A percentile compares a stretch with the other conserved stretches of the same genome.
These are phyloP conservation scores for Sesamia nonagrioides DNA, from an alignment of 1,140 invertebrate species.

Conservation along the genomic window DNA sequence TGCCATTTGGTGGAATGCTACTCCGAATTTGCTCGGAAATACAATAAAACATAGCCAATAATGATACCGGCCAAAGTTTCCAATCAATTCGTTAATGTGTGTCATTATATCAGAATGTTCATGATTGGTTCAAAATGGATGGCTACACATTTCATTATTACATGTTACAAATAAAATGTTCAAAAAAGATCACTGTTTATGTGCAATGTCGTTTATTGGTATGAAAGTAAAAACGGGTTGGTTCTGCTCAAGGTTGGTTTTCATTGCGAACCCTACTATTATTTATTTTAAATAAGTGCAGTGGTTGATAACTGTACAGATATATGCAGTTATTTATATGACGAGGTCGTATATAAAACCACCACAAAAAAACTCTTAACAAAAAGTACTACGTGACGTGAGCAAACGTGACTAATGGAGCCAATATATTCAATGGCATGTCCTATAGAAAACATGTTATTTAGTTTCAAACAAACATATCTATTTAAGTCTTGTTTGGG, in stretches of 20 bases:
- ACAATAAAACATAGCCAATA: constrained; percentile 89
- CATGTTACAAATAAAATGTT: not conserved
- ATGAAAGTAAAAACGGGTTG: constrained; percentile 20
- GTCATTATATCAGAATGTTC: constrained; percentile 51
- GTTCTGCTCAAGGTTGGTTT: constrained; percentile 16
- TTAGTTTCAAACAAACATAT: not conserved
- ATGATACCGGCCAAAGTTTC: constrained; percentile 91
- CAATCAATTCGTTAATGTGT: constrained; percentile 67
- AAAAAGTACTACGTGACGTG: not conserved
- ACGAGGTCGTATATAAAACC: not conserved
- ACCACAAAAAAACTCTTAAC: no score
- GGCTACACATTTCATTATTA: not conserved
- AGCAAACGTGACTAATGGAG: not conserved
- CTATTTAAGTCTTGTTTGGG: not conserved
- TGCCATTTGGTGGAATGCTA: constrained; percentile 90
- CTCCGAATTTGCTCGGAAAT: constrained; percentile 90
- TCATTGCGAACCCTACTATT: not conserved
- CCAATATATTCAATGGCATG: not conserved
- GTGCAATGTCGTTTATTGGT: constrained; percentile 22
- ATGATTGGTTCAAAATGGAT: not conserved
- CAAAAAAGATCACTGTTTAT: not conserved
- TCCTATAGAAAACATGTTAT: not conserved
- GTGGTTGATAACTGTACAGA: not conserved
- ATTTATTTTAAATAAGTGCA: not conserved
- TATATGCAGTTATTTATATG: not conserved